phyloP scores from a whole-genome alignment of 2,797 vertebrate species.

The Sphaeramia orbicularis region DNA sequence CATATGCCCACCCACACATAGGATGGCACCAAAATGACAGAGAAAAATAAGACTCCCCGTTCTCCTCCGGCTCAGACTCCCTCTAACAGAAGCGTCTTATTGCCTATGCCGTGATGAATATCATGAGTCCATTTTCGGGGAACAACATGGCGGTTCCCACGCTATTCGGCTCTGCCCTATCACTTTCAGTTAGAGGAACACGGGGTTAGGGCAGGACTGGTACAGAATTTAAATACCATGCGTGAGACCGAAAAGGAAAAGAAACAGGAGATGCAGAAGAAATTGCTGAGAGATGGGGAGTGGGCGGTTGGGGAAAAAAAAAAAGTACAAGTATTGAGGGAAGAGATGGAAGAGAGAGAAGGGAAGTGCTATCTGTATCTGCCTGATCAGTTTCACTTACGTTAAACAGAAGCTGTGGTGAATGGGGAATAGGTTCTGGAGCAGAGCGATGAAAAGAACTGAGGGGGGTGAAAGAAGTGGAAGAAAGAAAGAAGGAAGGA shows the following conservation, averaged over 20 bases:
- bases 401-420: slow-evolving; percentile 44
- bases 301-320: slow-evolving; percentile 23
- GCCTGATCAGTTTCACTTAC: slow-evolving; percentile 74
- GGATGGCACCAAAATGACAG: slow-evolving; percentile 8
- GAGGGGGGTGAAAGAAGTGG: neutral
- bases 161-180: slow-evolving; percentile 65
- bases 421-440: slow-evolving; percentile 29
- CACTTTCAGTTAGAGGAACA: slow-evolving; percentile 73
- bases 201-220: slow-evolving; percentile 45
- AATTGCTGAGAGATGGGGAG: slow-evolving; percentile 39
- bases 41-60: too few species aligned
- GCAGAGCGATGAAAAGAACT: slow-evolving; percentile 17
- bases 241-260: too few species aligned
- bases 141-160: slow-evolving; percentile 64
- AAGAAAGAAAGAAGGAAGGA: too few species aligned
- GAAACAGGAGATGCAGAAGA: slow-evolving; percentile 3
- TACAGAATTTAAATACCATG: slow-evolving; percentile 64
- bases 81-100: slow-evolving; percentile 6
- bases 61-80: slow-evolving; percentile 5
- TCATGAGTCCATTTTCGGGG: slow-evolving; percentile 62
- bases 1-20: slow-evolving; percentile 41
- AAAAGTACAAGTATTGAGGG: slow-evolving; percentile 15
- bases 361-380: slow-evolving; percentile 60
- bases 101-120: slow-evolving; percentile 63
- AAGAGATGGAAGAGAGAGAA: slow-evolving; percentile 25